Percentiles rank a stretch among this genome's conserved stretches.
phyloP scores from a whole-genome alignment of 2,797 vertebrate genomes.

The Potorous gilbertii region DNA sequence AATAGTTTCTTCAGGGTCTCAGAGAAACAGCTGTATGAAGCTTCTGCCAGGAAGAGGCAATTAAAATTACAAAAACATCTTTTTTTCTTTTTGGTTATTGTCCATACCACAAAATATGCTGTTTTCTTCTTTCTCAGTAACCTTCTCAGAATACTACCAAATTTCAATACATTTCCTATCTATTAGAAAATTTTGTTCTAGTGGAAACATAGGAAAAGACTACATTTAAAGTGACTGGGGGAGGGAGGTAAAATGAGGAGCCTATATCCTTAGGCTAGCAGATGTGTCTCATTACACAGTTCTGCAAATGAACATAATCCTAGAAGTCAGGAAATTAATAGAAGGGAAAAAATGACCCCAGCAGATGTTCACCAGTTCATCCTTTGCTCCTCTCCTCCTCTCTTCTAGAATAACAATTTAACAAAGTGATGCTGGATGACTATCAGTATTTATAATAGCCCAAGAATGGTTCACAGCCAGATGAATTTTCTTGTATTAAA shows the following conservation, averaged over 20 bases:
- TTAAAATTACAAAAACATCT: slow-evolving; percentile 57
- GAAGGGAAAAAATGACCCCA: slow-evolving; percentile 6
- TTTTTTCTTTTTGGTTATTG: slow-evolving; percentile 55
- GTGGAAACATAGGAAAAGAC: slow-evolving; percentile 26
- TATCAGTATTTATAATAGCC: neutral
- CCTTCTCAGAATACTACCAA: slow-evolving; percentile 29
- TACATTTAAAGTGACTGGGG: slow-evolving; percentile 31
- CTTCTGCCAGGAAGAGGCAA: slow-evolving; percentile 73
- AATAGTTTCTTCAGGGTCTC: slow-evolving; percentile 76
- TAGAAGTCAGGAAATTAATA: slow-evolving; percentile 23
- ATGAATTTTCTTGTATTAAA: slow-evolving; percentile 20
- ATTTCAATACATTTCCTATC: slow-evolving; percentile 9
- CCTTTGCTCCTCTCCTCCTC: slow-evolving; percentile 10
- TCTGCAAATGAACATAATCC: slow-evolving; percentile 38
- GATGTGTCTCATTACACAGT: slow-evolving; percentile 32
- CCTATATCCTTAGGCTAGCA: slow-evolving; percentile 36
- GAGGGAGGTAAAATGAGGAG: neutral
- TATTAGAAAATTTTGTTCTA: slow-evolving; percentile 35
- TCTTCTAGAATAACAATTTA: slow-evolving; percentile 34
- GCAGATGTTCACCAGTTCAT: neutral
- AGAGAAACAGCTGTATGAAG: slow-evolving; percentile 78
- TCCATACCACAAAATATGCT: slow-evolving; percentile 56
- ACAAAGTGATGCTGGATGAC: slow-evolving; percentile 33
- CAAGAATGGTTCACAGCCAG: slow-evolving; percentile 3
- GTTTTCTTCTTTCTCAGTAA: neutral